Evolutionary conservation across 1,140 invertebrate species (phyloP), one percentile per base, ranked within the genome.

Genomic region (Rhagoletis pomonella): DNA sequence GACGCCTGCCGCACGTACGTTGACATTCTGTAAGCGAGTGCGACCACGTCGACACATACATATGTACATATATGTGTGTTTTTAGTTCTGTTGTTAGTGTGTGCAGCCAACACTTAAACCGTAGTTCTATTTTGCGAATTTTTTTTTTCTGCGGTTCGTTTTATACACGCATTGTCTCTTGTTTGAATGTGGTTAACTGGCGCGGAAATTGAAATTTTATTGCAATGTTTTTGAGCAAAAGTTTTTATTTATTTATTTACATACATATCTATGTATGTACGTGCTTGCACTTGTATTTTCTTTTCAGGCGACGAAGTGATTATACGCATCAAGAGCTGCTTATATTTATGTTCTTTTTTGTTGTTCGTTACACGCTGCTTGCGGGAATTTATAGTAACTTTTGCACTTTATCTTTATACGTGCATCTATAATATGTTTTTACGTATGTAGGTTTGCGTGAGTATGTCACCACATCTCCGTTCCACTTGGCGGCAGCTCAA

Each of bases 181-280:
- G 60, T n/a, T 62, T 62, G 3, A 62, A 62, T 62, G 12, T 62
- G 60, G 60, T 62, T 62, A 62, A 62, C 60, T 62, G 60, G n/a
- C 12, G 60, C n/a, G 60, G 60, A 62, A 62, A 62, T 62, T 62
- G n/a, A 62, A 62, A 62, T 62, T 62, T 62, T 62, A 62, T 62
- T 62, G 60, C 60, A 62, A 62, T 62, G 60, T 62, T 62, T 62
- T 62, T 62, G 60, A 62, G 60, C 9, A 62, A 62, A 62, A 62
- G 60, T 62, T 62, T 62, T 62, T 62, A 62, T 62, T 62, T 62
- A 62, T 62, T 62, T 62, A 62, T 29, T 29, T 29, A 29, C 29
- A 29, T 29, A 29, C 29, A 29, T 29, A 29, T 29, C 29, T 29
- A 29, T 29, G 29, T 29, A 29, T 29, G 29, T 29, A 29, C 29